These are phyloP conservation scores for Bagarius yarrelli DNA, from an alignment of 2,113 vertebrate species.

Conservation along the genomic window DNA sequence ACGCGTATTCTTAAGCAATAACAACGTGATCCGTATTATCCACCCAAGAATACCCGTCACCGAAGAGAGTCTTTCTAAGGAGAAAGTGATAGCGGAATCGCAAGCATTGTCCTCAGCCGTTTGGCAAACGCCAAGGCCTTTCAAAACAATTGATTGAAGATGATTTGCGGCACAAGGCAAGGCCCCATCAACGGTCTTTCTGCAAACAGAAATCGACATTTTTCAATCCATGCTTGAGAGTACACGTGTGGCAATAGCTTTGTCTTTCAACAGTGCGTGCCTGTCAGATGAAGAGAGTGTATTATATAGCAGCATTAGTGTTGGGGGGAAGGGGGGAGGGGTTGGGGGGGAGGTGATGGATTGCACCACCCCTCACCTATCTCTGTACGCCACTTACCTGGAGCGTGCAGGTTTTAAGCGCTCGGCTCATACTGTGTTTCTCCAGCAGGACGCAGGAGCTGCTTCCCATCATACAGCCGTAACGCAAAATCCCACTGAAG, in stretches of 20 bases:
- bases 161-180: constrained; percentile 67
- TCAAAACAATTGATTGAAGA: constrained; percentile 74
- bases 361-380: constrained; percentile 22
- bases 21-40: constrained; percentile 99
- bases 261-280: constrained; percentile 39
- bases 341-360: constrained; percentile 12
- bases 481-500: constrained; percentile 53
- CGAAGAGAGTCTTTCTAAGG: constrained; percentile 92
- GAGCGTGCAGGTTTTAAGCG: constrained; percentile 19
- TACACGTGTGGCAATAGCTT: constrained; percentile 46
- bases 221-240: constrained; percentile 64
- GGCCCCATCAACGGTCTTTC: constrained; percentile 75
- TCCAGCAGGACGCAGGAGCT: constrained; percentile 32
- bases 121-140: constrained; percentile 56
- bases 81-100: constrained; percentile 61
- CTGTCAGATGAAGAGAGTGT: constrained; percentile 35
- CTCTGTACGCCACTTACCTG: constrained; percentile 54
- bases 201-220: constrained; percentile 77
- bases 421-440: constrained; percentile 34
- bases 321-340: constrained; percentile 14
- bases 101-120: constrained; percentile 60
- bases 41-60: constrained; percentile 99
- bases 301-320: constrained; percentile 44
- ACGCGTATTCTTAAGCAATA: constrained; percentile 99
- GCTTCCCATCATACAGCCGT: constrained; percentile 44